Evolutionary conservation across 2,797 vertebrate genomes (phyloP), one percentile per base, ranked within the genome.

Genomic region (Acanthopagrus latus): DNA sequence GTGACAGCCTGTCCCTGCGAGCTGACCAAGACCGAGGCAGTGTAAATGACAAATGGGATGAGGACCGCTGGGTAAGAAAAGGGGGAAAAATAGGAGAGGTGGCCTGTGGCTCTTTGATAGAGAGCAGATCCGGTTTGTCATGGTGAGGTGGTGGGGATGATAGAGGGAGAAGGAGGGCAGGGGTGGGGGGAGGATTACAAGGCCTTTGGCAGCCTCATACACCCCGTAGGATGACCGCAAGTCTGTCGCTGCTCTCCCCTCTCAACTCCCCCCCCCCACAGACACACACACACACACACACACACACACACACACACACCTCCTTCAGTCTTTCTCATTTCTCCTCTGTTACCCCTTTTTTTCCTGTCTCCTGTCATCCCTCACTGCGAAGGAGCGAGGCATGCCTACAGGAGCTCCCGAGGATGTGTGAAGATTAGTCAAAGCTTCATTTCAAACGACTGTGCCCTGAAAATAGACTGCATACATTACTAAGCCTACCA

Each of bases 51-150:
- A 92, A 93, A 93, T 86, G 81, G 86, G 91, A 92, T 90, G 85
- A 92, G 81, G 76, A 18, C 51, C 25, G 63, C 80, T 82, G 74
- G 86, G 85, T 83, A 81, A 82, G 81, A 74, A 74, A 74, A 78
- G 44, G 73, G 38, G 69, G 66, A 23, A 71, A 83, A 77, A 69
- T 62, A 82, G 78, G 71, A 64, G 82, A 74, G 71, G 85, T 76
- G 71, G 87, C 90, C 83, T 83, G 83, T 80, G 82, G 89, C 73
- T 81, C 57, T 87, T 88, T 87, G 88, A 93, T 84, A 78, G 82
- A 87, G 89, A 84, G 86, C 83, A 77, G 79, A 93, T 91, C 88
- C 80, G 65, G 78, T 93, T 93, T 87, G 92, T 92, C 90, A 92
- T 89, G 88, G 88, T 82, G 83, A 85, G 86, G 89, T 84, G 81